Conservation (phyloP, 2,113 vertebrate species). For the Budorcas taxicolor region DNA sequence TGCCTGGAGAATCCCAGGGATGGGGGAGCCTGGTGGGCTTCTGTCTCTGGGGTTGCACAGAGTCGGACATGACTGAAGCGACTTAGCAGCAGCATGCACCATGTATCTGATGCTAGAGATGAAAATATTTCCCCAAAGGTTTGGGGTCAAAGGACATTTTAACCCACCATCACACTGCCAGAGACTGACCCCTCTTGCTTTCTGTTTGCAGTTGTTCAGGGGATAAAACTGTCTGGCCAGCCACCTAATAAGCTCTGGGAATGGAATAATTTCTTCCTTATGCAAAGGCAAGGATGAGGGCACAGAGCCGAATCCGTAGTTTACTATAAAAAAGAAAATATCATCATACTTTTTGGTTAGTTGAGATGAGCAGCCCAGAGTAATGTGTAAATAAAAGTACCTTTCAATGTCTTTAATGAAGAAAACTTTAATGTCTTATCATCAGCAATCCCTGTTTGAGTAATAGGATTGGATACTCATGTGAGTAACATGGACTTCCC, state of each 20-base stretch:
- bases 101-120: neutral
- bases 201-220: neutral
- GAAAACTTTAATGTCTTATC: neutral
- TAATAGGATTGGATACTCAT: neutral
- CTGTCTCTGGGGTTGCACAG: too few species aligned
- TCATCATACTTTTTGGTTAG: neutral
- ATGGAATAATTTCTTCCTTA: neutral
- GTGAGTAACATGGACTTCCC: neutral
- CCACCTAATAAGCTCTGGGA: conserved; percentile 19
- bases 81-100: neutral
- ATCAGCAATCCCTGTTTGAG: neutral
- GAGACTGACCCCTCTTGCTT: neutral
- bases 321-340: neutral
- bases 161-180: too few species aligned
- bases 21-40: too few species aligned
- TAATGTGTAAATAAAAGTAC: neutral
- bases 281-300: neutral
- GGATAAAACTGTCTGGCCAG: neutral
- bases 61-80: fast-evolving
- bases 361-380: neutral
- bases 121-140: neutral
- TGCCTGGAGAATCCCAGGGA: too few species aligned
- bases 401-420: neutral
- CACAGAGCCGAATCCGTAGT: neutral
- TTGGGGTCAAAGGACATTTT: neutral